Percentiles rank a stretch among this genome's conserved stretches.
phyloP scores from a whole-genome alignment of 2,797 vertebrate species.

The Spinus pinus region DNA sequence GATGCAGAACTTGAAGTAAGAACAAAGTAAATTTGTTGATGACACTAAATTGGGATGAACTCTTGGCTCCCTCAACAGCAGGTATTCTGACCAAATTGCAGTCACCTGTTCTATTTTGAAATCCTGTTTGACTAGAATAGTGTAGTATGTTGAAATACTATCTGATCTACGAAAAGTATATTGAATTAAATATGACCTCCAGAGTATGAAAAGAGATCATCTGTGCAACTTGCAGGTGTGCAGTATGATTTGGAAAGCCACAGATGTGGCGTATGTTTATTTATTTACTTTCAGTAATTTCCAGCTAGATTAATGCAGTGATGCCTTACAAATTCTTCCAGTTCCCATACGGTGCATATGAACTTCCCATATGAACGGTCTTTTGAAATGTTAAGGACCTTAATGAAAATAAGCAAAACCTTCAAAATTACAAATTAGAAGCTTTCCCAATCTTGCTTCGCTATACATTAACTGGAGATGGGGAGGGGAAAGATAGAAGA shows the following conservation, averaged over 20 bases:
- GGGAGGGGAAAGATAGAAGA: neutral
- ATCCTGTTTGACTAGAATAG: neutral
- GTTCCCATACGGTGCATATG: neutral
- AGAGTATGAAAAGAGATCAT: neutral
- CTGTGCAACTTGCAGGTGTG: neutral
- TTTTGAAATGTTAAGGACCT: neutral
- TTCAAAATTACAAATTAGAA: neutral
- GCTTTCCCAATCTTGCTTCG: neutral
- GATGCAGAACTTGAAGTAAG: neutral
- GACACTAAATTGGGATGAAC: neutral
- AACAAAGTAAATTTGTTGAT: neutral
- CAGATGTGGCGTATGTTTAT: neutral
- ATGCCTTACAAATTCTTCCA: neutral
- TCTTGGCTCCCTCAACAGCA: fast-evolving
- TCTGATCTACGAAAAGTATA: neutral
- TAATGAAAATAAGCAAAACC: neutral
- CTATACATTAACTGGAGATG: neutral
- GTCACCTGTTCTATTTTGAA: neutral
- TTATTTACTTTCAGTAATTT: constrained; percentile 7
- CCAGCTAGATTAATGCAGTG: neutral
- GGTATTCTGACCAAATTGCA: neutral
- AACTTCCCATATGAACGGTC: neutral
- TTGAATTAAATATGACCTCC: constrained; percentile 28
- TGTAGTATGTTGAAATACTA: neutral
- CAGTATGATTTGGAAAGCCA: neutral